A percentile compares a stretch with the other conserved stretches of the same genome.
phyloP scores from a whole-genome alignment of 2,113 vertebrate genomes.

The Rhadina sibilatrix region DNA sequence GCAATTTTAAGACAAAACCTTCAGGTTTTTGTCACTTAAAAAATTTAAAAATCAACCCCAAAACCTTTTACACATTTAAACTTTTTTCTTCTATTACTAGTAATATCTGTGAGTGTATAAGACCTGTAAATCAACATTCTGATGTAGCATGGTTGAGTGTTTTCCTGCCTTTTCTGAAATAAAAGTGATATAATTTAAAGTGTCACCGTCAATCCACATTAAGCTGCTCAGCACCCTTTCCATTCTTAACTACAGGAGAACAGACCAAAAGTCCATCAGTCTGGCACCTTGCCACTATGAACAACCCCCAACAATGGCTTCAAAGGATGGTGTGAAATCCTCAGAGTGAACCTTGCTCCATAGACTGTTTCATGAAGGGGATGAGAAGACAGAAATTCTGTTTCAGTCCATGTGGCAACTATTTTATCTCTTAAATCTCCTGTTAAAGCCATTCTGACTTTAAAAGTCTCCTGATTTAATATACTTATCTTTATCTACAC shows the following conservation, averaged over 20 bases:
- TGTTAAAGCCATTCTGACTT: neutral
- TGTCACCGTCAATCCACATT: constrained; percentile 12
- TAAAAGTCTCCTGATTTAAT: neutral
- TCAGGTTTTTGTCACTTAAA: neutral
- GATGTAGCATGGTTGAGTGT: neutral
- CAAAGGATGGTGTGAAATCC: constrained; percentile 15
- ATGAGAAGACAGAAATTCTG: neutral
- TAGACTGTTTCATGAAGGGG: neutral
- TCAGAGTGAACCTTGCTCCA: neutral
- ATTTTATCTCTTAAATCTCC: neutral
- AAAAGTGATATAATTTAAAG: constrained; percentile 6
- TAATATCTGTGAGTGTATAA: neutral
- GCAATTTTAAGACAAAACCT: neutral
- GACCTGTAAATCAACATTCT: neutral
- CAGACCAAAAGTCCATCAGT: constrained; percentile 32
- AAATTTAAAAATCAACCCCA: neutral
- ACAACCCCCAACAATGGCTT: constrained; percentile 8
- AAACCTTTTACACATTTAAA: neutral
- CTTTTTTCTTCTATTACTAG: neutral
- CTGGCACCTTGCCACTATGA: constrained; percentile 35
- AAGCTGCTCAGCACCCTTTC: neutral
- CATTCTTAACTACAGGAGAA: neutral
- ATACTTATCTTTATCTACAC: neutral
- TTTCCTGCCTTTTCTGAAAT: constrained; percentile 25
- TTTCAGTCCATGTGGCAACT: neutral